These are phyloP conservation scores for Empidonax traillii DNA, from an alignment of 2,113 vertebrate genomes.

Conservation along the genomic window DNA sequence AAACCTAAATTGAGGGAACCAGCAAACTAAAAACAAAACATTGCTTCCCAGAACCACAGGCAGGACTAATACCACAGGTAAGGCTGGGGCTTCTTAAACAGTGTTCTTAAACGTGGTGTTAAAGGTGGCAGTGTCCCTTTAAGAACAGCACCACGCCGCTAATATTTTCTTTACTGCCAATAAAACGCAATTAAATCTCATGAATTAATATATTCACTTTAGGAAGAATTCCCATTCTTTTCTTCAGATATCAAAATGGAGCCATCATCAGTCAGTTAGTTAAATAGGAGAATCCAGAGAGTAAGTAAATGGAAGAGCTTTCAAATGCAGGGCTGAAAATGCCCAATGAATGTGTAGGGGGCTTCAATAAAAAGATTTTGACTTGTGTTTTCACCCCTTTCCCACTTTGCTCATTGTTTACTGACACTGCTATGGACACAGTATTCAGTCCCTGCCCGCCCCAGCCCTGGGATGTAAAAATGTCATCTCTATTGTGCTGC, in stretches of 20 bases:
- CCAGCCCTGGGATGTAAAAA: conserved; percentile 82
- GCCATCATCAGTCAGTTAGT: conserved; percentile 83
- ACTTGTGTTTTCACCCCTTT: conserved; percentile 75
- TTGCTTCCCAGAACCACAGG: neutral
- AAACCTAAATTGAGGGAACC: neutral
- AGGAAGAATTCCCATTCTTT: conserved; percentile 60
- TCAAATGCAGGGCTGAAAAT: conserved; percentile 74
- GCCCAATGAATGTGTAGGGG: conserved; percentile 70
- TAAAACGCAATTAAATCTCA: conserved; percentile 13
- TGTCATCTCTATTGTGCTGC: conserved; percentile 83
- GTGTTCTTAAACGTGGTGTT: neutral
- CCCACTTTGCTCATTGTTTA: conserved; percentile 77
- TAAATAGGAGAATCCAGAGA: conserved; percentile 72
- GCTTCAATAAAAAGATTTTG: conserved; percentile 74
- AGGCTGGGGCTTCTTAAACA: neutral
- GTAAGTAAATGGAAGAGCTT: conserved; percentile 80
- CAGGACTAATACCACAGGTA: neutral
- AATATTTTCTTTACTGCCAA: conserved; percentile 17
- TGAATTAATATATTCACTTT: conserved; percentile 64
- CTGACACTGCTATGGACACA: conserved; percentile 65
- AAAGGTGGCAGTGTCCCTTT: neutral
- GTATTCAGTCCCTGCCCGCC: conserved; percentile 68
- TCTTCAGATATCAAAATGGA: conserved; percentile 78
- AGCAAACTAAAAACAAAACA: neutral
- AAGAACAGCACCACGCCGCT: neutral